Conservation (phyloP, 2,113 vertebrate species). For the Gopherus flavomarginatus region DNA sequence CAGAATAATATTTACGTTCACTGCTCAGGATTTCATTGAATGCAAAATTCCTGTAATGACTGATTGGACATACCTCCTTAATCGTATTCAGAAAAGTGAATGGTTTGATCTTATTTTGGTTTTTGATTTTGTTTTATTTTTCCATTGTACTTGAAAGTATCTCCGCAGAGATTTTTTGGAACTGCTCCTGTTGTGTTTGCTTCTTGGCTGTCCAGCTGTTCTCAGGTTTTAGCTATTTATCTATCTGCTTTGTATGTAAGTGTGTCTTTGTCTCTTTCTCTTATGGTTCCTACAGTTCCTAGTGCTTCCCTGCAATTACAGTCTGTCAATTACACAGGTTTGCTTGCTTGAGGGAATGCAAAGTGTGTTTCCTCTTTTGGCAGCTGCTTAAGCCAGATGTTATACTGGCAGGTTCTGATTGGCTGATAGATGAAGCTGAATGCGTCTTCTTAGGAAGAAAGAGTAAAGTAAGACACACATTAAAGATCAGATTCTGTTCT, state of each 20-base stretch:
- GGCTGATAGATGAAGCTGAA: constrained; percentile 22
- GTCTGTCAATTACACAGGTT: constrained; percentile 10
- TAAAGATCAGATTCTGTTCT: background rate
- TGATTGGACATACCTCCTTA: background rate
- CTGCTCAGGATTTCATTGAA: constrained; percentile 53
- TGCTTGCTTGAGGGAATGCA: constrained; percentile 48
- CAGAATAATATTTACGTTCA: constrained; percentile 9
- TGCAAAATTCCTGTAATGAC: background rate
- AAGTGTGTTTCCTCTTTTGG: constrained; percentile 8
- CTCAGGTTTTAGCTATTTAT: constrained; percentile 14
- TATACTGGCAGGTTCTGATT: constrained; percentile 21
- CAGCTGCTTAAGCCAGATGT: constrained; percentile 72
- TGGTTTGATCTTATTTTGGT: constrained; percentile 42
- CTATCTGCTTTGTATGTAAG: constrained; percentile 1
- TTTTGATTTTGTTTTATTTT: background rate
- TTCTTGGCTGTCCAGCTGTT: background rate
- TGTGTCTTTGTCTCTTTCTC: background rate
- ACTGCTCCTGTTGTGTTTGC: background rate
- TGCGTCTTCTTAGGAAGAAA: background rate
- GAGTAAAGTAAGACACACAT: background rate
- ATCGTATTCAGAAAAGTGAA: constrained; percentile 11
- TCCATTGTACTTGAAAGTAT: background rate
- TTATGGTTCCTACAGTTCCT: background rate
- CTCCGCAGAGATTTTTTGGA: background rate
- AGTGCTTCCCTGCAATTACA: constrained; percentile 20